Evolutionary conservation across 2,113 vertebrate genomes (phyloP).

Genomic region (Talpa occidentalis): DNA sequence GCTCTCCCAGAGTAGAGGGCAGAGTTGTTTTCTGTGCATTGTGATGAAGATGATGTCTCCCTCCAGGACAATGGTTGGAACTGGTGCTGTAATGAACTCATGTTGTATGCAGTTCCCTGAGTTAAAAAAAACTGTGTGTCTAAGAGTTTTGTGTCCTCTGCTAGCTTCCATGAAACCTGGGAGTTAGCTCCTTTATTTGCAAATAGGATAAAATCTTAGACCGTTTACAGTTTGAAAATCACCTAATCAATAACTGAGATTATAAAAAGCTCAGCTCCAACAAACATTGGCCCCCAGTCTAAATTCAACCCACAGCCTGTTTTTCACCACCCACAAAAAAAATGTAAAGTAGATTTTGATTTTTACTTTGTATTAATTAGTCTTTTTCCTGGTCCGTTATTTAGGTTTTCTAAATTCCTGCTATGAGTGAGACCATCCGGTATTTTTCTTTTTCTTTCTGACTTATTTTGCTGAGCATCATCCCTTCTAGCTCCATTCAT

Average conservation of each 20-base stretch:
- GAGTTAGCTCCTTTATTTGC: not conserved
- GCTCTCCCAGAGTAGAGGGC: not conserved
- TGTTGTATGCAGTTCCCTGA: accelerated
- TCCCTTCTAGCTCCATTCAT: no score
- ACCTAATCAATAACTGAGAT: not conserved
- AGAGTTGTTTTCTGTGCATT: not conserved
- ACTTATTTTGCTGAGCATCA: no score
- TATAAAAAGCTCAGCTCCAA: not conserved
- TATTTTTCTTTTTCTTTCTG: no score
- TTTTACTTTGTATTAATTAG: no score
- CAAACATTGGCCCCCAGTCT: not conserved
- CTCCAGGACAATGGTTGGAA: not conserved
- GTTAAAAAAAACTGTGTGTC: not conserved
- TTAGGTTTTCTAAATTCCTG: no score
- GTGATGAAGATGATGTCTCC: not conserved
- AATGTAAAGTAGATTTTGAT: no score
- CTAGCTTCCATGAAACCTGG: not conserved
- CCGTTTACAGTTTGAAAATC: not conserved
- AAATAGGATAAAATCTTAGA: not conserved
- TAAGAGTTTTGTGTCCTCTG: not conserved
- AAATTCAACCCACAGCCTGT: not conserved
- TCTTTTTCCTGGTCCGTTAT: no score
- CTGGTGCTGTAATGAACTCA: not conserved
- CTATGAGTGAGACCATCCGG: no score
- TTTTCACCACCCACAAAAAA: not conserved